Evolutionary conservation across 2,888 invertebrate genomes (phyloP).

Genomic region (Pycnomerus fuliginosus): DNA sequence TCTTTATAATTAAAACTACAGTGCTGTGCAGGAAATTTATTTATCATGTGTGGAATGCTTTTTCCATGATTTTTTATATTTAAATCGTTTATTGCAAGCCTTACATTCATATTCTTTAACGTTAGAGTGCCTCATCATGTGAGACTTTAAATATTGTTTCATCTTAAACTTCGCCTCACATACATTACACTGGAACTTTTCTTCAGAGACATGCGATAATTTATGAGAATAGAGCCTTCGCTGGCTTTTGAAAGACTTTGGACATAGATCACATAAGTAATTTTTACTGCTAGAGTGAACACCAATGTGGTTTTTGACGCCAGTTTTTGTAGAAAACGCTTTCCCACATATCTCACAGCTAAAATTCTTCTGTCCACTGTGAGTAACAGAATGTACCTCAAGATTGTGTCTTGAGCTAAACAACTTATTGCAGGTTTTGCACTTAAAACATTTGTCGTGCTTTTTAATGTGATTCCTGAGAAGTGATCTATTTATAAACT

Average conservation of each 20-base stretch:
- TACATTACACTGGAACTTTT: conserved; percentile 55
- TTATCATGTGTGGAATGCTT: too few relatives aligned
- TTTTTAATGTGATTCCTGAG: conserved; percentile 56
- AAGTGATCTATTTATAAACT: conserved; percentile 55
- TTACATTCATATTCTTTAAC: conserved; percentile 57
- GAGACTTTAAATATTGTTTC: conserved; percentile 58
- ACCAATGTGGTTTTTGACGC: conserved; percentile 38
- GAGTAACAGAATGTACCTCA: conserved; percentile 39
- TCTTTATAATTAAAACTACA: too few relatives aligned
- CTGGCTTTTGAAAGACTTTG: conserved; percentile 40
- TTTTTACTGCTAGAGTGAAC: conserved; percentile 37
- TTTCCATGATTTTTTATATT: conserved; percentile 41
- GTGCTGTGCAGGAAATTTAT: too few relatives aligned
- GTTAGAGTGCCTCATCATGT: conserved; percentile 60
- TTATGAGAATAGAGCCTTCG: conserved; percentile 41
- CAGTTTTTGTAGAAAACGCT: conserved; percentile 36
- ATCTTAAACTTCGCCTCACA: conserved; percentile 57
- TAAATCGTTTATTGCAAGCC: conserved; percentile 54
- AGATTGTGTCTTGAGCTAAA: conserved; percentile 42
- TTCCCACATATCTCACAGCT: conserved; percentile 39
- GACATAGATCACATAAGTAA: conserved; percentile 37
- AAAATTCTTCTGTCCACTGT: conserved; percentile 39
- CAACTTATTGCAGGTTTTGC: conserved; percentile 35
- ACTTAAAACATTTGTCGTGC: conserved; percentile 53
- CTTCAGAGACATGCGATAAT: conserved; percentile 52